Base-by-base conservation (phyloP, 2,888 invertebrate species). In the Leucophenga maculata region DNA sequence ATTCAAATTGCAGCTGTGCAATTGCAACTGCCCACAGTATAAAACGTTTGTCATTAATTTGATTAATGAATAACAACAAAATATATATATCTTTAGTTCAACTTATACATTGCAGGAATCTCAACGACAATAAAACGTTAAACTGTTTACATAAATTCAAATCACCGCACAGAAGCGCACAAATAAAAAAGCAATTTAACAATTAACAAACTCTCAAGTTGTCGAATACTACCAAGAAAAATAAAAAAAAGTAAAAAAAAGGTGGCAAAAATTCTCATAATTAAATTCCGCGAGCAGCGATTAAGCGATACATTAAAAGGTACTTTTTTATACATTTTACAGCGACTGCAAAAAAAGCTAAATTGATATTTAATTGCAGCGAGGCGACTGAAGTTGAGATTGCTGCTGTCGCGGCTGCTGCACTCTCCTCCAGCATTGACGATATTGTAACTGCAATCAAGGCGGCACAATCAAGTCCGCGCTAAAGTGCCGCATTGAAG, bases 301-400 rank as follows among this genome's bases (percentile, higher is more conserved):
- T 83, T 83, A 80, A 79, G 78, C 66, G 65, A 67, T 71, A 74
- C 78, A 80, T 80, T 79, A 80, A 82, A 74, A 83, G 78, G 69
- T 76, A 77, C 66, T 60, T 68, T 59, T 68, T 57, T 57, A n/a
- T 32, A 16, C 31, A 31, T 70, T 16, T 48, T 68, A 70, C 54
- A 68, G 73, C 77, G 70, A 70, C 70, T 69, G 70, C 75, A 26
- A 64, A 64, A 64, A 64, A 64, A 68, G 39, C 68, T 78, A 84
- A 84, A 84, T 85, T 82, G 85, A 80, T 78, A 84, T 84, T 84
- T 84, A 84, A 84, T 84, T 84, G 83, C 80, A 84, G 82, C 22
- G 72, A 52, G 75, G 78, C 81, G 46, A 32, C 14, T 26, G 13
- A 31, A 26, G 14, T 14, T 60, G 6, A 50, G 50, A 50, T 18